These are phyloP conservation scores for Poliocrania exsul DNA, from an alignment of 2,797 vertebrate species.

Conservation along the genomic window DNA sequence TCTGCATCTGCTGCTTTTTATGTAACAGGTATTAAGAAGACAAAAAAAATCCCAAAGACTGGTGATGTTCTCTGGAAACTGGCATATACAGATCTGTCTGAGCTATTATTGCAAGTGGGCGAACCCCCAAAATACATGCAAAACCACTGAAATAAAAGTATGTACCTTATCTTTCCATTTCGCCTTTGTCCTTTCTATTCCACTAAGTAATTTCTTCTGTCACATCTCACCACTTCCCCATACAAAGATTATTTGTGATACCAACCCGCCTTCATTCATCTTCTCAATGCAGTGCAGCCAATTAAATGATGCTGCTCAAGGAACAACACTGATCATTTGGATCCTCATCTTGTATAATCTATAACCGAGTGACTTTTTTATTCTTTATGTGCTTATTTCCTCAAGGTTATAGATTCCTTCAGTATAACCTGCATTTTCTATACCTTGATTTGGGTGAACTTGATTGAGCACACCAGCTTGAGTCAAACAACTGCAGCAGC, in stretches of 20 bases:
- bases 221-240: background rate
- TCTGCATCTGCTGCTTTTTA: background rate
- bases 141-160: background rate
- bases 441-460: background rate
- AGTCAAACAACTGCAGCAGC: background rate
- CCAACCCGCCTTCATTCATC: background rate
- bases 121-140: background rate
- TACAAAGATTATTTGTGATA: background rate
- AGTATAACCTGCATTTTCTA: background rate
- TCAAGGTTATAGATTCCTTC: background rate
- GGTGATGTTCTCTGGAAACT: background rate
- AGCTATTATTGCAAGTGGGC: background rate
- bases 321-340: background rate
- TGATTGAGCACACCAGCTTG: background rate
- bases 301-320: background rate
- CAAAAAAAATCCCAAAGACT: background rate
- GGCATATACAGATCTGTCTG: background rate
- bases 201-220: background rate
- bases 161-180: background rate
- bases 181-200: background rate
- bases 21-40: background rate
- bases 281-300: background rate
- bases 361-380: background rate
- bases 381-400: background rate
- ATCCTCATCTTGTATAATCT: background rate